Conservation (phyloP, 2,113 vertebrate species). For the Gulo gulo region DNA sequence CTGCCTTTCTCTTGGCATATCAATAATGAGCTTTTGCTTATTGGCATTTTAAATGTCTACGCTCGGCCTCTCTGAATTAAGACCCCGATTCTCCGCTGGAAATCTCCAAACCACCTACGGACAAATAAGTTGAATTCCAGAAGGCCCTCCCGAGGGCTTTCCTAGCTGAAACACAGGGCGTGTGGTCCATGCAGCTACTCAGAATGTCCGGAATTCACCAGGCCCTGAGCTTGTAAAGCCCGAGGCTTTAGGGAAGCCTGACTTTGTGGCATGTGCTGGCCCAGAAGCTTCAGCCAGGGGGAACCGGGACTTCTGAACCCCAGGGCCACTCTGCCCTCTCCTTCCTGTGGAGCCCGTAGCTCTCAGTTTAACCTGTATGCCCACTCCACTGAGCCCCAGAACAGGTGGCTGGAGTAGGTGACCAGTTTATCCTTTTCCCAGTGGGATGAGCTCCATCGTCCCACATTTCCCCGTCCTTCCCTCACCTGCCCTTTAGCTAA, state of each 20-base stretch:
- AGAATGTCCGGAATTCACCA: slow-evolving; percentile 53
- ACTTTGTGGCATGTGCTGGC: not conserved
- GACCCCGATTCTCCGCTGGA: not conserved
- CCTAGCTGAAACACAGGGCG: not conserved
- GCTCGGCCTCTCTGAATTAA: not conserved
- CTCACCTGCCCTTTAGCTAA: not conserved
- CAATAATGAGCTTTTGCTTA: not conserved
- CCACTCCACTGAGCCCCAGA: not conserved
- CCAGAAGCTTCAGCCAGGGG: not conserved
- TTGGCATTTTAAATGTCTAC: not conserved
- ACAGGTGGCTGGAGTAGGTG: not conserved
- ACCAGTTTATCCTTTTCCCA: not conserved
- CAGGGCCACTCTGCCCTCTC: not conserved
- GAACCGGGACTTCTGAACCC: rapidly evolving
- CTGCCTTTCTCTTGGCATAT: not conserved
- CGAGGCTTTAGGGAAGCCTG: not conserved
- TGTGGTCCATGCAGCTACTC: not conserved
- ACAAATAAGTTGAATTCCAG: slow-evolving; percentile 59
- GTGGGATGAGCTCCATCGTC: not conserved
- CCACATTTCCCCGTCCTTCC: not conserved
- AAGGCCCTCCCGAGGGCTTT: not conserved
- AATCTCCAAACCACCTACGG: slow-evolving; percentile 46
- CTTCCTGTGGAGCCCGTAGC: not conserved
- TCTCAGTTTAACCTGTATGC: not conserved
- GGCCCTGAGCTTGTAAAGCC: not conserved